phyloP scores from a whole-genome alignment of 2,888 invertebrate genomes.

The Phaonia tiefii region DNA sequence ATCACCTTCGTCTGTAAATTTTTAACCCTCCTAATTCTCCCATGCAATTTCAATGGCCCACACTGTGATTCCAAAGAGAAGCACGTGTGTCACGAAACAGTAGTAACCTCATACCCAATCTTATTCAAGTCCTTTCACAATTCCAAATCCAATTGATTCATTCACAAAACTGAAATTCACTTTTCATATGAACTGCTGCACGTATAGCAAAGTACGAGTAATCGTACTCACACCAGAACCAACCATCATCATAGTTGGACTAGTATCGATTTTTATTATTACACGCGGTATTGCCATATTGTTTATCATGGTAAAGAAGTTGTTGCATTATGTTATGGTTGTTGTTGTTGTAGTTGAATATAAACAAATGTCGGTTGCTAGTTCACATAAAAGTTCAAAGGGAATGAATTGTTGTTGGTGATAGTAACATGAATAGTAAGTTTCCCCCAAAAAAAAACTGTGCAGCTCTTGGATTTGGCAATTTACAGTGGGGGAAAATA shows the following conservation, averaged over 20 bases:
- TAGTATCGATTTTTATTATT: slow-evolving; percentile 58
- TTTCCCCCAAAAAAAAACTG: neutral
- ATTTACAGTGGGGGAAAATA: no score
- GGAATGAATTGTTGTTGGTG: neutral
- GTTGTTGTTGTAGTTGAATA: slow-evolving; percentile 16
- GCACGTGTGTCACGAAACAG: slow-evolving; percentile 34
- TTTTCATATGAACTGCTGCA: no score
- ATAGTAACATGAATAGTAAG: neutral
- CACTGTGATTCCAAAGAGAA: neutral
- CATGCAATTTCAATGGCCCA: no score
- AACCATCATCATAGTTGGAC: neutral
- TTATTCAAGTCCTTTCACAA: neutral
- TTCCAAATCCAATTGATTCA: neutral
- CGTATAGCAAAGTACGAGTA: no score
- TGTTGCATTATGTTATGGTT: slow-evolving; percentile 3
- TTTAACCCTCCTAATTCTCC: no score
- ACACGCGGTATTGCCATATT: slow-evolving; percentile 21
- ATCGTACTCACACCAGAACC: no score
- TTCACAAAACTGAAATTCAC: neutral
- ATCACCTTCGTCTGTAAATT: no score
- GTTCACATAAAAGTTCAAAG: neutral
- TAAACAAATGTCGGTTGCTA: neutral
- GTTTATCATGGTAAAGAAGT: no score
- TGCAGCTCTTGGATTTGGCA: neutral
- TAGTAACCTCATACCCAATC: neutral